Conservation (phyloP, 1,140 invertebrate species). For the Tetramorium alpestre region DNA sequence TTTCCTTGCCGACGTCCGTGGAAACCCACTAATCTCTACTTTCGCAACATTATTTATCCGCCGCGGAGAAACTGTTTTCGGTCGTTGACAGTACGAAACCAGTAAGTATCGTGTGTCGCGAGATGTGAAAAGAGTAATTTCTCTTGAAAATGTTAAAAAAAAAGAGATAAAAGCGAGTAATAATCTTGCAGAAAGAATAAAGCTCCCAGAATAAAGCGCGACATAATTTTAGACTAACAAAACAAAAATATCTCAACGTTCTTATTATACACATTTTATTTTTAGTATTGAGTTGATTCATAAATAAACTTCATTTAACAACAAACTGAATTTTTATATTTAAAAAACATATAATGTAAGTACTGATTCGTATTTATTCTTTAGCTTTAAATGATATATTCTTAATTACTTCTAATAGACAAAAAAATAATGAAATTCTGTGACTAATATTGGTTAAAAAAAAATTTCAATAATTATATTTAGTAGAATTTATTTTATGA, state of each 20-base stretch:
- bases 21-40: slow-evolving; percentile 59
- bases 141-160: slow-evolving; percentile 6
- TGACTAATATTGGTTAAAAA: background rate
- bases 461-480: too few species aligned
- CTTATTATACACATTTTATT: background rate
- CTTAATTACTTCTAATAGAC: background rate
- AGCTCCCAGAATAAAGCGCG: background rate
- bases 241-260: background rate
- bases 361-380: background rate
- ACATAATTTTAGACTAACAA: background rate
- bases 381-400: background rate
- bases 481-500: too few species aligned
- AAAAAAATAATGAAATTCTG: background rate
- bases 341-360: background rate
- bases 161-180: slow-evolving; percentile 3
- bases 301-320: background rate
- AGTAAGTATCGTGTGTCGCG: slow-evolving; percentile 20
- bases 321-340: background rate
- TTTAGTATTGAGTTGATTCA: background rate
- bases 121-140: slow-evolving; percentile 13
- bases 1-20: background rate
- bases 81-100: background rate
- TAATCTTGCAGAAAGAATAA: background rate
- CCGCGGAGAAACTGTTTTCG: slow-evolving; percentile 42
- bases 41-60: slow-evolving; percentile 47